Base-by-base conservation (phyloP, 2,113 vertebrate genomes). In the Siphamia tubifer region DNA sequence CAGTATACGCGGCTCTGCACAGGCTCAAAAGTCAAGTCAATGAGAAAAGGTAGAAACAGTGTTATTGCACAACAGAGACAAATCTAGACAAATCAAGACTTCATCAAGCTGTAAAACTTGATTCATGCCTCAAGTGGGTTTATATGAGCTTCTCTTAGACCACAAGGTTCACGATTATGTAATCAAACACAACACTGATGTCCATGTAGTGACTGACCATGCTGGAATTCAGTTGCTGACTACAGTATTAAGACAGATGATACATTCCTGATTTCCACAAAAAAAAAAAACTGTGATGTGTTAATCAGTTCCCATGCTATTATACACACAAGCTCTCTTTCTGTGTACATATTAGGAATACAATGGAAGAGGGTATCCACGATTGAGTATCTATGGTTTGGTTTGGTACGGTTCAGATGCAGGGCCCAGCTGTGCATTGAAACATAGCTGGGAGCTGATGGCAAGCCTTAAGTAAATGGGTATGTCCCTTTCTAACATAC, bases 121-220 rank as follows among this genome's bases (percentile, higher is more conserved):
- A n/a, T n/a, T n/a, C n/a, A n/a, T n/a, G n/a, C n/a, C n/a, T n/a
- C n/a, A n/a, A n/a, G n/a, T n/a, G n/a, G 11, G 7, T 21, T 47
- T 13, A 56, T 27, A n/a, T 1, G 6, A 24, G 27, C 1, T 10
- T 60, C 56, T 76, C 56, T 76, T 40, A 52, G 56, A 68, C 61
- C 76, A 52, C 20, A 51, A 7, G 38, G 28, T 65, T 40, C 19
- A 1, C 40, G 65, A 57, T 78, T 61, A 56, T 16, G 7, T 56
- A 68, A 77, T 69, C 61, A 77, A 68, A 48, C 21, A 48, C 25
- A 72, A 72, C 68, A 81, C 39, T 45, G 56, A 68, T 77, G 65
- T 44, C 52, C 42, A 79, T 32, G 49, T 32, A 69, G 68, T 25
- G 34, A 69, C 72, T 25, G 34, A 64, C 36, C 42, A 30, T 35